A percentile compares a stretch with the other conserved stretches of the same genome.
phyloP scores from a whole-genome alignment of 2,797 vertebrate genomes.

The Tragopan temminckii region DNA sequence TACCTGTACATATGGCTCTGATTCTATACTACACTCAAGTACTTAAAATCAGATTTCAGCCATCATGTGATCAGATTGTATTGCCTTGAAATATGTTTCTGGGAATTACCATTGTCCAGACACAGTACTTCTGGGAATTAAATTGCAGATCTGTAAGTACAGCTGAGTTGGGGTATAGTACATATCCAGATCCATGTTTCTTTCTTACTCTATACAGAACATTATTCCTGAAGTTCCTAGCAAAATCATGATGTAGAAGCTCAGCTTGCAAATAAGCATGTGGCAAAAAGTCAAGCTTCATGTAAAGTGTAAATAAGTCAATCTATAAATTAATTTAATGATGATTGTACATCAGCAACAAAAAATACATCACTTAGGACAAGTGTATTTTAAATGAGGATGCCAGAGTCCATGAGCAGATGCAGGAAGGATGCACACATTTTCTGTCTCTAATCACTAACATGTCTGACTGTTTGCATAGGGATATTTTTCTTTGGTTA shows the following conservation, averaged over 20 bases:
- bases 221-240: neutral
- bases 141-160: constrained; percentile 57
- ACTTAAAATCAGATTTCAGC: constrained; percentile 76
- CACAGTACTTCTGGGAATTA: constrained; percentile 72
- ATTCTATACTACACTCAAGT: constrained; percentile 32
- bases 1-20: constrained; percentile 6
- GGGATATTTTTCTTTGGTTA: neutral
- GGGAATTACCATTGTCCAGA: constrained; percentile 73
- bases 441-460: constrained; percentile 28
- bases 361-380: neutral
- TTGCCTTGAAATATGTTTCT: constrained; percentile 77
- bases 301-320: neutral
- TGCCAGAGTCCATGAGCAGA: constrained; percentile 1
- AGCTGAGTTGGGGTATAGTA: constrained; percentile 31
- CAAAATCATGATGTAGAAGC: neutral
- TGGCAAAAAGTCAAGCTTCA: neutral
- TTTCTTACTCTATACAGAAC: neutral
- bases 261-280: neutral
- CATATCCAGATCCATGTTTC: neutral
- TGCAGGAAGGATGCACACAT: neutral
- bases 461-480: neutral
- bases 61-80: constrained; percentile 75
- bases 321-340: constrained; percentile 14
- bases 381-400: constrained; percentile 30
- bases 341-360: neutral